phyloP scores from a whole-genome alignment of 2,797 vertebrate species.

The Trachops cirrhosus region DNA sequence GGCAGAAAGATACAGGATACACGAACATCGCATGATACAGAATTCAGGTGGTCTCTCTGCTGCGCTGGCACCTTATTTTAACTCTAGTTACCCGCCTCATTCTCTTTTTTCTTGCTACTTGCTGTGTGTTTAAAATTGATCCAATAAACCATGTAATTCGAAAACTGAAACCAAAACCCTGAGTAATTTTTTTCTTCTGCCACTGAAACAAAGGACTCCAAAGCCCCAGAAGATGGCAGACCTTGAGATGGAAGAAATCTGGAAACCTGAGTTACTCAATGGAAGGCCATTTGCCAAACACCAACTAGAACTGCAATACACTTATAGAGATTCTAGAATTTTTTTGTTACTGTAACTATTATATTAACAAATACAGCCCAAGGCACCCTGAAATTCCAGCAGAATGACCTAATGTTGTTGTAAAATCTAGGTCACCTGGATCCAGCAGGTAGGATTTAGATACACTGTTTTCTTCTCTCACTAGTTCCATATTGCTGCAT shows the following conservation, averaged over 20 bases:
- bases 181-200: background rate
- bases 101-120: background rate
- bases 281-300: background rate
- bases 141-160: background rate
- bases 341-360: background rate
- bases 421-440: background rate
- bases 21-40: background rate
- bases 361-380: background rate
- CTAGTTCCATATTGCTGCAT: background rate
- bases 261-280: background rate
- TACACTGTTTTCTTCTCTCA: background rate
- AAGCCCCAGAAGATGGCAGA: background rate
- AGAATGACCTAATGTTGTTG: background rate
- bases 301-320: background rate
- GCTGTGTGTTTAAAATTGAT: background rate
- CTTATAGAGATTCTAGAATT: background rate
- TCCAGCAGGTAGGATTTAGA: background rate
- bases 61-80: background rate
- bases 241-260: background rate
- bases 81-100: background rate
- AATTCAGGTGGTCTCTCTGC: background rate
- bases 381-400: background rate
- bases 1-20: background rate
- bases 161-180: background rate
- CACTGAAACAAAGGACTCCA: background rate